Conservation (phyloP, 2,113 vertebrate genomes). For the Lepisosteus osseus region DNA sequence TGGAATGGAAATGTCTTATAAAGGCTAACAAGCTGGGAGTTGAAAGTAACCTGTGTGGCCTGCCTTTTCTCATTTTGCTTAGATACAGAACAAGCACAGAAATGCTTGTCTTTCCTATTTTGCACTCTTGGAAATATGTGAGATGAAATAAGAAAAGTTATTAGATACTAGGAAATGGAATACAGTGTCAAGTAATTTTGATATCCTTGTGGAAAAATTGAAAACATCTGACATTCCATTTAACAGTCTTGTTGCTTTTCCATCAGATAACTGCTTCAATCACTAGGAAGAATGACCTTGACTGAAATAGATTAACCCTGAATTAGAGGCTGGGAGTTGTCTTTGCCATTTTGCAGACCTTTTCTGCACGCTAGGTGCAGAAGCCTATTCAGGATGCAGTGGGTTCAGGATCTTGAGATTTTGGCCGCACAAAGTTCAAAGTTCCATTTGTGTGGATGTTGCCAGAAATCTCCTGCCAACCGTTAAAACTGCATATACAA, state of each 20-base stretch:
- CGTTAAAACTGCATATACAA: too few species aligned
- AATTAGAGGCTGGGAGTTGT: not conserved
- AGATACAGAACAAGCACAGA: too few species aligned
- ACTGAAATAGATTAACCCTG: constrained; percentile 24
- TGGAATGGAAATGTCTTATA: too few species aligned
- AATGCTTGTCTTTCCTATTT: not conserved
- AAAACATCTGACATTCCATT: constrained; percentile 18
- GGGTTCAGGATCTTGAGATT: not conserved
- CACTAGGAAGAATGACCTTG: constrained; percentile 18
- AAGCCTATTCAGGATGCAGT: not conserved
- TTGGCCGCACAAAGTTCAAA: too few species aligned
- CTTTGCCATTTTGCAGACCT: not conserved
- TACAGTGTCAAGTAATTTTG: constrained; percentile 8
- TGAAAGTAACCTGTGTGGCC: not conserved
- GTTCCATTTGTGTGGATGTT: too few species aligned
- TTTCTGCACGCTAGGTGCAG: not conserved
- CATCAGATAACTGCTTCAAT: constrained; percentile 28
- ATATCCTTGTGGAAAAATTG: not conserved
- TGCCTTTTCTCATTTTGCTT: not conserved
- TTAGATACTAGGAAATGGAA: constrained; percentile 1
- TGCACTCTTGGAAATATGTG: not conserved
- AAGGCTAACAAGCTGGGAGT: too few species aligned
- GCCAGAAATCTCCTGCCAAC: too few species aligned
- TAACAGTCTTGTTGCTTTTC: constrained; percentile 12
- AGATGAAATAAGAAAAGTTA: constrained; percentile 12